Conservation (phyloP, 1,140 invertebrate species). For the Drosophila busckii region DNA sequence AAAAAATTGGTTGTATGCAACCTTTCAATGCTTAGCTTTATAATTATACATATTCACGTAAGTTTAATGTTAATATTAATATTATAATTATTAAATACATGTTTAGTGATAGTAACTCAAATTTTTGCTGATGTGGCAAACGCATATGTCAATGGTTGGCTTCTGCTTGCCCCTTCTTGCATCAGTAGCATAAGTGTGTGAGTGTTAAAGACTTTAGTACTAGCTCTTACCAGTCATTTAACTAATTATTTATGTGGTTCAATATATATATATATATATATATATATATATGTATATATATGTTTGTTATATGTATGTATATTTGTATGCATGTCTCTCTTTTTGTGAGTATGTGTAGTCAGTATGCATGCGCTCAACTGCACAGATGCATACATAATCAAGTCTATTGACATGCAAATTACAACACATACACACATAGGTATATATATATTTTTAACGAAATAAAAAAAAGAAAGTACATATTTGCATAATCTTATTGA, state of each 20-base stretch:
- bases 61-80: slow-evolving; percentile 32
- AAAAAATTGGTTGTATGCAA: slow-evolving; percentile 20
- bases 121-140: slow-evolving; percentile 11
- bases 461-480: no score
- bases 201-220: neutral
- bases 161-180: neutral
- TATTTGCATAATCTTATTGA: no score
- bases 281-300: slow-evolving; percentile 11
- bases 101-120: slow-evolving; percentile 39
- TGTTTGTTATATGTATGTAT: neutral
- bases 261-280: slow-evolving; percentile 14
- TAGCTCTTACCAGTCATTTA: neutral
- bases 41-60: slow-evolving; percentile 52
- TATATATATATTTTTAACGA: no score
- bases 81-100: slow-evolving; percentile 44
- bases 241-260: neutral
- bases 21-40: slow-evolving; percentile 8
- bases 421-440: no score
- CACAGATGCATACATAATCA: no score
- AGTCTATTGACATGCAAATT: no score
- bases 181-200: neutral
- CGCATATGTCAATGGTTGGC: neutral
- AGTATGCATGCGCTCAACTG: no score
- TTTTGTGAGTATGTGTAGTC: no score
- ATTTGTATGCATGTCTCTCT: neutral